These are phyloP conservation scores for Calameuta filiformis DNA, from an alignment of 2,888 invertebrate genomes.

Conservation along the genomic window DNA sequence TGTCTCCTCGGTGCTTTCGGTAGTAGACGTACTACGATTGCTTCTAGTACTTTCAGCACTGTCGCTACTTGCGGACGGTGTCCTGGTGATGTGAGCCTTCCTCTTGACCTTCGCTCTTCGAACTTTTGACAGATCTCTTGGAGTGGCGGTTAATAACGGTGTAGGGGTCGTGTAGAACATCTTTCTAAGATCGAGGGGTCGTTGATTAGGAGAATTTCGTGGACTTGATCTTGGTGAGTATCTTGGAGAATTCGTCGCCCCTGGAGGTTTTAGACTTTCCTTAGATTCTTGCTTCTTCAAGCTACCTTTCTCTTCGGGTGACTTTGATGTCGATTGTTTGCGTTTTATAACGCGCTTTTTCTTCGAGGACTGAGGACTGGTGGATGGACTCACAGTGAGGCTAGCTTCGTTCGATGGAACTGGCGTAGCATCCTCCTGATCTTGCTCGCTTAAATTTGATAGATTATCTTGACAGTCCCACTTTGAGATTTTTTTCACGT, in stretches of 20 bases:
- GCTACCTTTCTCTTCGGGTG: conserved; percentile 20
- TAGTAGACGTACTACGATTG: conserved; percentile 43
- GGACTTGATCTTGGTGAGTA: conserved; percentile 36
- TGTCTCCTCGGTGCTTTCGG: conserved; percentile 52
- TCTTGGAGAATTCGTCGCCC: conserved; percentile 28
- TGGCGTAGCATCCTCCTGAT: conserved; percentile 38
- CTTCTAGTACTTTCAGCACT: conserved; percentile 59
- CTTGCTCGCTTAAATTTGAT: conserved; percentile 43
- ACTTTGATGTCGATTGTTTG: conserved; percentile 52
- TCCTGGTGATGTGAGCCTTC: conserved; percentile 53
- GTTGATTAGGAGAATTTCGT: conserved; percentile 47
- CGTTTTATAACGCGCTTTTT: conserved; percentile 52
- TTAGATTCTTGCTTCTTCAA: conserved; percentile 24
- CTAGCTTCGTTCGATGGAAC: conserved; percentile 27
- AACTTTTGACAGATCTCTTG: conserved; percentile 59
- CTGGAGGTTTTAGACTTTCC: conserved; percentile 24
- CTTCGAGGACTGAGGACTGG: conserved; percentile 48
- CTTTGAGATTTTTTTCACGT: conserved; percentile 43
- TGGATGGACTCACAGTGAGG: conserved; percentile 27
- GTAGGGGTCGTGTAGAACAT: conserved; percentile 63
- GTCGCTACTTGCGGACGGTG: conserved; percentile 57
- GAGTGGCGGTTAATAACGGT: conserved; percentile 59
- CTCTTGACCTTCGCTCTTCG: conserved; percentile 58
- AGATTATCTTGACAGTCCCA: conserved; percentile 56
- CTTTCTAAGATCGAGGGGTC: conserved; percentile 57